Conservation (phyloP, 2,113 vertebrate species). For the Platichthys stellatus region DNA sequence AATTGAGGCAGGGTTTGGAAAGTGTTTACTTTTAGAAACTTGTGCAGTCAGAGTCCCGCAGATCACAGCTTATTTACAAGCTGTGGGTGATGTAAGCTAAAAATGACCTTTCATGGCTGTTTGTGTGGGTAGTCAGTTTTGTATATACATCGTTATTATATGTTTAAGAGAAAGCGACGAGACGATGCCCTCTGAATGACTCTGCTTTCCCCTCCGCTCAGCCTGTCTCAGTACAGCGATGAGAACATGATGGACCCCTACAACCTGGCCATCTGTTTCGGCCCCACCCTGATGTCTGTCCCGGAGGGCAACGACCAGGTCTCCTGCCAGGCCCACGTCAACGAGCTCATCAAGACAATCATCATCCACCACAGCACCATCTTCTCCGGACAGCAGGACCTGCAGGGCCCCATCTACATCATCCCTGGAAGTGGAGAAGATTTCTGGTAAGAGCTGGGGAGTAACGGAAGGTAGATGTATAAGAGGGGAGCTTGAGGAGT, state of each 20-base stretch:
- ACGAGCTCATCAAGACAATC: slow-evolving; percentile 98
- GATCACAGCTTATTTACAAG: background rate
- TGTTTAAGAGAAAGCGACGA: slow-evolving; percentile 2
- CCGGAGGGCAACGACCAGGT: slow-evolving; percentile 97
- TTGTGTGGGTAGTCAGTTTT: slow-evolving; percentile 14
- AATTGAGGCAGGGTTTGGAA: background rate
- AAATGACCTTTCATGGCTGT: slow-evolving; percentile 16
- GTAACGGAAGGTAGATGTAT: background rate
- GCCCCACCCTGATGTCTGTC: slow-evolving; percentile 97
- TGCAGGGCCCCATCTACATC: slow-evolving; percentile 92
- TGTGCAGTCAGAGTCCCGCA: too few species aligned
- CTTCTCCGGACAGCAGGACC: slow-evolving; percentile 89
- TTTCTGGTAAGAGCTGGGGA: slow-evolving; percentile 87
- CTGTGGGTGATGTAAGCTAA: background rate
- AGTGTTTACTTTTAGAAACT: slow-evolving; percentile 7
- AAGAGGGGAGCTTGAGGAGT: background rate
- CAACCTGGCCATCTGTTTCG: slow-evolving; percentile 98
- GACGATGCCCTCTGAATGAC: slow-evolving; percentile 9
- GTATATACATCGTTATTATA: background rate
- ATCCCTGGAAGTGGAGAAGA: slow-evolving; percentile 88
- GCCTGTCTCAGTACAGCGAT: slow-evolving; percentile 98
- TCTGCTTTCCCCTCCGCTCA: slow-evolving; percentile 65
- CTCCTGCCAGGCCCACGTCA: slow-evolving; percentile 98
- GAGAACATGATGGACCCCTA: slow-evolving; percentile 99
- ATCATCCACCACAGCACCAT: slow-evolving; percentile 96